phyloP scores from a whole-genome alignment of 2,888 invertebrate species.

The Sycophila texana region DNA sequence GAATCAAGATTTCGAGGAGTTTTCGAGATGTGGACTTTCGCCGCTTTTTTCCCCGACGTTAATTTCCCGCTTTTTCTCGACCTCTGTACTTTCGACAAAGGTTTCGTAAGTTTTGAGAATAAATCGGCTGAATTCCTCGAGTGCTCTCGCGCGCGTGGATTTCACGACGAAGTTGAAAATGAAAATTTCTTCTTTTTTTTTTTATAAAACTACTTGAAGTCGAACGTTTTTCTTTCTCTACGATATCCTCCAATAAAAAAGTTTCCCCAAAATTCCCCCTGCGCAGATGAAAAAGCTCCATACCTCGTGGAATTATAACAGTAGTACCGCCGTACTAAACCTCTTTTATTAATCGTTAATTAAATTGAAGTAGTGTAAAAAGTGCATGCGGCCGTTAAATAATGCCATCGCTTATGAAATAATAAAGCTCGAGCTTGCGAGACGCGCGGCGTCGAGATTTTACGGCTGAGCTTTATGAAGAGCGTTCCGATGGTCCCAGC shows the following conservation, averaged over 20 bases:
- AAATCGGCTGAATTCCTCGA: conserved; percentile 10
- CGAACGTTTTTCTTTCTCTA: no score
- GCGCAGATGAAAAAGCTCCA: no score
- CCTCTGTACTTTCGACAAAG: neutral
- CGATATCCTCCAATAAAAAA: neutral
- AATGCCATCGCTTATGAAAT: no score
- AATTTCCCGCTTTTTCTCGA: neutral
- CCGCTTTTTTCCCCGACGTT: conserved; percentile 2
- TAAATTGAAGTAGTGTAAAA: no score
- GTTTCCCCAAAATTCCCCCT: no score
- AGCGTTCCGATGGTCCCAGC: neutral
- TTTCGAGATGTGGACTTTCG: neutral
- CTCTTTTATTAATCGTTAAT: no score
- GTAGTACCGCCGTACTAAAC: no score
- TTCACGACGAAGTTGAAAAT: conserved; percentile 2
- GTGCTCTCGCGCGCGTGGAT: neutral
- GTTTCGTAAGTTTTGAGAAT: conserved; percentile 6
- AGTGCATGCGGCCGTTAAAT: no score
- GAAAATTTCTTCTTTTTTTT: neutral
- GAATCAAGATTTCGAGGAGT: conserved; percentile 19
- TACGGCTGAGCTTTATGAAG: conserved; percentile 26
- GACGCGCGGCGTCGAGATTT: neutral
- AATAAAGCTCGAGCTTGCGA: no score
- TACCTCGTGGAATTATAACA: no score
- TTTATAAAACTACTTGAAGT: neutral